These are phyloP conservation scores for Brachymystax lenok DNA, from an alignment of 2,797 vertebrate genomes.

Conservation along the genomic window DNA sequence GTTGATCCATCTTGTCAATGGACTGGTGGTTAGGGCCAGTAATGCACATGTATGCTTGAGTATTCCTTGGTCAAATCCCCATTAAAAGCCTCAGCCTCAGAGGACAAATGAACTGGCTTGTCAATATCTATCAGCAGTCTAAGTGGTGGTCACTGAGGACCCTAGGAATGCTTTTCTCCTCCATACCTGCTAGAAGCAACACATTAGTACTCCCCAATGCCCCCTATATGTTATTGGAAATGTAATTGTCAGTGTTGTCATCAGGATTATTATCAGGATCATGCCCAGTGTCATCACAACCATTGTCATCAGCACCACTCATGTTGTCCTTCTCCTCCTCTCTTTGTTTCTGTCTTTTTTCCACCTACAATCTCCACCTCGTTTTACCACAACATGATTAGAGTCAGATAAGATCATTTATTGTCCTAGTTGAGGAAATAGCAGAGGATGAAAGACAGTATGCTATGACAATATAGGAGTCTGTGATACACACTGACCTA, in stretches of 20 bases:
- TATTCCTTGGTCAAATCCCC: constrained; percentile 35
- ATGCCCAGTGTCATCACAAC: neutral
- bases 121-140: constrained; percentile 43
- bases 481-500: too few species aligned
- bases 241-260: neutral
- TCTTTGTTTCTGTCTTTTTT: neutral
- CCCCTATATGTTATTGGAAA: neutral
- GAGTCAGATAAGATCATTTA: too few species aligned
- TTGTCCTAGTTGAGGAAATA: too few species aligned
- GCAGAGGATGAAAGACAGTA: neutral
- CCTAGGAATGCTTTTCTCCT: neutral
- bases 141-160: constrained; percentile 28
- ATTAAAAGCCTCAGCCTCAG: constrained; percentile 41
- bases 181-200: neutral
- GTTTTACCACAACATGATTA: neutral
- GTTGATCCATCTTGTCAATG: constrained; percentile 43
- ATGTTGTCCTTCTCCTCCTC: neutral
- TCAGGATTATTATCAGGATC: neutral
- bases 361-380: neutral
- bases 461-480: constrained; percentile 14
- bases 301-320: neutral
- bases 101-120: constrained; percentile 44
- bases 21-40: constrained; percentile 34
- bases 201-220: neutral
- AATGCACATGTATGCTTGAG: constrained; percentile 36